A percentile compares a stretch with the other conserved stretches of the same genome.
Conservation (phyloP, 1,140 invertebrate genomes). For the Euura lappo region DNA sequence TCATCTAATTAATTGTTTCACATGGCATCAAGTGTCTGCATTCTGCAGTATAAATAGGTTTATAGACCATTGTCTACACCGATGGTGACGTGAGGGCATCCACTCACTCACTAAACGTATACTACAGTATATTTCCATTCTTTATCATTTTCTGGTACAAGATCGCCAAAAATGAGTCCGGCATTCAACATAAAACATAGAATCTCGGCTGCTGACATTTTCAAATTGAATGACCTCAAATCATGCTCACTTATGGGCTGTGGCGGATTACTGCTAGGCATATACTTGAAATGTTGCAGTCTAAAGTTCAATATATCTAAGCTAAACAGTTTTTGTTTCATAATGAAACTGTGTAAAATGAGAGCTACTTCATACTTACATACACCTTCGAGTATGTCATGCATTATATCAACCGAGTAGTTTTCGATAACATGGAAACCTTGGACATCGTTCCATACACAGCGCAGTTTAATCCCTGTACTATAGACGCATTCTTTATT, state of each 20-base stretch:
- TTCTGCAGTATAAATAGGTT: too few relatives aligned
- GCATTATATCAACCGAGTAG: slow-evolving; percentile 28
- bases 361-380: slow-evolving; percentile 24
- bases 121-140: too few relatives aligned
- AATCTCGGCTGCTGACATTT: slow-evolving; percentile 35
- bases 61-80: too few relatives aligned
- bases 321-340: slow-evolving; percentile 23
- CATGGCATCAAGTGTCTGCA: too few relatives aligned
- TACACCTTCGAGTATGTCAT: slow-evolving; percentile 27
- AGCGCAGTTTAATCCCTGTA: slow-evolving; percentile 29
- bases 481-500: slow-evolving; percentile 18
- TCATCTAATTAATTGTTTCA: too few relatives aligned
- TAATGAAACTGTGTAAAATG: slow-evolving; percentile 22
- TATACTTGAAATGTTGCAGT: slow-evolving; percentile 27
- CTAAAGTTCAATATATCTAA: slow-evolving; percentile 24
- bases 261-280: slow-evolving; percentile 24
- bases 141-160: slow-evolving; percentile 24
- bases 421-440: slow-evolving; percentile 33
- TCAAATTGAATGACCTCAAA: slow-evolving; percentile 24
- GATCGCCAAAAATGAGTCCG: slow-evolving; percentile 29
- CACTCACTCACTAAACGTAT: too few relatives aligned
- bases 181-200: slow-evolving; percentile 27
- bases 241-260: slow-evolving; percentile 21
- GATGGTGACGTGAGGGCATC: too few relatives aligned
- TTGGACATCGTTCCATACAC: slow-evolving; percentile 24